phyloP scores from a whole-genome alignment of 1,140 invertebrate species.

The Berghia stephanieae region DNA sequence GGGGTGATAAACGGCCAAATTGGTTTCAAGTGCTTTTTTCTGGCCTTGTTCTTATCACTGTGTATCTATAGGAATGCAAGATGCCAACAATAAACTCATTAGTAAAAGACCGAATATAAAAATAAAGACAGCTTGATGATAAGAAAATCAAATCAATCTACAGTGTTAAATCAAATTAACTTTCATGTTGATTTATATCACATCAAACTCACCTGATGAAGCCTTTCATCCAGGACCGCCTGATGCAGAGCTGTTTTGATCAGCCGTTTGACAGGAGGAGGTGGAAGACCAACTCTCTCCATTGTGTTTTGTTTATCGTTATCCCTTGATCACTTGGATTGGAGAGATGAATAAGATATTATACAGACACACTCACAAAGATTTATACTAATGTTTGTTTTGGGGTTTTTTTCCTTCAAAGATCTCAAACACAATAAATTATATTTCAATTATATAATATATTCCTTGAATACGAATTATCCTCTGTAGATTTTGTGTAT shows the following conservation, averaged over 20 bases:
- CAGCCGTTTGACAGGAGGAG: slow-evolving; percentile 45
- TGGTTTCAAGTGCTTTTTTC: too few relatives aligned
- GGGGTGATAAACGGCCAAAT: too few relatives aligned
- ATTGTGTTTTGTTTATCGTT: background rate
- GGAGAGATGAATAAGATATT: background rate
- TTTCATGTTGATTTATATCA: too few relatives aligned
- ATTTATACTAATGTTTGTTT: background rate
- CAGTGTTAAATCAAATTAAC: too few relatives aligned
- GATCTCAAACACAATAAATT: background rate
- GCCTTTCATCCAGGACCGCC: slow-evolving; percentile 58
- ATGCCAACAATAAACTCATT: too few relatives aligned
- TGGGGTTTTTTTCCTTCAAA: background rate
- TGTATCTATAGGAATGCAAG: too few relatives aligned
- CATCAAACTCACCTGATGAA: slow-evolving; percentile 49
- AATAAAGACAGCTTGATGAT: too few relatives aligned
- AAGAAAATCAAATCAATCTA: too few relatives aligned
- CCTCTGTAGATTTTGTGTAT: background rate
- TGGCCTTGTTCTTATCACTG: too few relatives aligned
- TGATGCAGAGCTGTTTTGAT: slow-evolving; percentile 65
- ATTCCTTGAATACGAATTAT: background rate
- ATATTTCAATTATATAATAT: background rate
- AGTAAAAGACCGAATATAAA: too few relatives aligned
- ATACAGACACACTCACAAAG: background rate
- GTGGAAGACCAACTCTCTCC: slow-evolving; percentile 34
- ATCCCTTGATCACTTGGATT: background rate